Evolutionary conservation across 53 echinoderm and acorn worm genomes (phyloP).

Genomic region (Pentamera pediparva): DNA sequence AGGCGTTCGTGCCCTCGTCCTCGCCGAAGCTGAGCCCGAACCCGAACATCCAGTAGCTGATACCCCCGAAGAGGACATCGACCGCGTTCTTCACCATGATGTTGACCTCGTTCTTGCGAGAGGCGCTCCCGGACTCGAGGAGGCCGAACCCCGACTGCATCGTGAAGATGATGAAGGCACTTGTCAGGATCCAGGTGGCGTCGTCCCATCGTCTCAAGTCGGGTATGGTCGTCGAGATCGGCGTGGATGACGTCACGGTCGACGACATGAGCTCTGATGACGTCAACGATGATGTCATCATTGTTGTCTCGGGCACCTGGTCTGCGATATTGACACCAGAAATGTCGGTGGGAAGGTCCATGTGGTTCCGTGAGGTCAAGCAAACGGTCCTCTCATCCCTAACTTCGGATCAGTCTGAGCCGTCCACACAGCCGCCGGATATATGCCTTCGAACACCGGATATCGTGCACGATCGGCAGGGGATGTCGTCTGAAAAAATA

Average conservation of each 20-base stretch:
- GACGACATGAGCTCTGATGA: not conserved
- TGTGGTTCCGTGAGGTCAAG: too few species aligned
- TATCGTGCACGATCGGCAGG: too few species aligned
- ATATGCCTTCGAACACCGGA: too few species aligned
- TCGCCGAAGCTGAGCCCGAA: constrained; percentile 76
- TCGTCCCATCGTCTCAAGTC: constrained; percentile 62
- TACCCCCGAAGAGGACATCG: constrained; percentile 84
- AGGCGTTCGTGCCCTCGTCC: constrained; percentile 49
- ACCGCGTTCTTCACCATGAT: constrained; percentile 97
- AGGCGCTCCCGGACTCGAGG: constrained; percentile 84
- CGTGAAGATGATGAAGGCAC: constrained; percentile 92
- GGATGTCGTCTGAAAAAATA: too few species aligned
- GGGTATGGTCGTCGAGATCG: not conserved
- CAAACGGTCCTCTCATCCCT: too few species aligned
- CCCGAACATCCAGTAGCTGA: constrained; percentile 92
- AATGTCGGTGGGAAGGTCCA: too few species aligned
- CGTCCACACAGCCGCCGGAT: too few species aligned
- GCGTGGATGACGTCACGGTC: too few species aligned
- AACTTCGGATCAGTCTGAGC: too few species aligned
- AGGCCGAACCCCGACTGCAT: constrained; percentile 98
- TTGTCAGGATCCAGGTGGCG: constrained; percentile 86
- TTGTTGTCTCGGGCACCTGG: too few species aligned
- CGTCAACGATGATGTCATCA: not conserved
- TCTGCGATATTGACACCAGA: too few species aligned
- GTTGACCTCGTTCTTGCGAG: constrained; percentile 90